A percentile compares a stretch with the other conserved stretches of the same genome.
These are phyloP conservation scores for Oceanites oceanicus DNA, from an alignment of 2,113 vertebrate species.

Conservation along the genomic window DNA sequence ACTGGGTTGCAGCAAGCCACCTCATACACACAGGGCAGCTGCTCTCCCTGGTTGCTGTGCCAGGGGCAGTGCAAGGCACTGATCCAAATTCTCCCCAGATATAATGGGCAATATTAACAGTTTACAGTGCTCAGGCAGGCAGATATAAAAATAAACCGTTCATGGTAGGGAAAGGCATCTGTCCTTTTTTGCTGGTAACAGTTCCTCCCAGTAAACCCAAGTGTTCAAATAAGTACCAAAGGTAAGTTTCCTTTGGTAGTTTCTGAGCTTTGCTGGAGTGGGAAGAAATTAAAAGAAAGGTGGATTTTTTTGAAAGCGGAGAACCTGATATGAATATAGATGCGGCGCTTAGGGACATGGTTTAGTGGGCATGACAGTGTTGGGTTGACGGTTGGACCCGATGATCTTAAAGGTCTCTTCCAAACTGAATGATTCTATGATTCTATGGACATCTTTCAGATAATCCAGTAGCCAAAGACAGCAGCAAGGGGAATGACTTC, in stretches of 20 bases:
- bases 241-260: background rate
- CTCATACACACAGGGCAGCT: background rate
- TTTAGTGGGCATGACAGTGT: too few relatives aligned
- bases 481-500: background rate
- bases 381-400: too few relatives aligned
- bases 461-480: background rate
- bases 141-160: background rate
- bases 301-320: background rate
- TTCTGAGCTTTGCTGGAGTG: background rate
- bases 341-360: too few relatives aligned
- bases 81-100: background rate
- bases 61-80: background rate
- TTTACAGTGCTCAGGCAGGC: background rate
- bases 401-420: too few relatives aligned
- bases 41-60: background rate
- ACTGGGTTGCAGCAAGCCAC: background rate
- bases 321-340: background rate
- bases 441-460: background rate
- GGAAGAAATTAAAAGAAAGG: background rate
- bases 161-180: background rate
- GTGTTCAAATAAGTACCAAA: background rate
- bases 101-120: background rate
- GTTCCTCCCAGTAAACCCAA: background rate
- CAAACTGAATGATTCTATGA: too few relatives aligned
- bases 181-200: background rate